Conservation (phyloP, 1,140 invertebrate genomes). For the Drosophila ohnishii region DNA sequence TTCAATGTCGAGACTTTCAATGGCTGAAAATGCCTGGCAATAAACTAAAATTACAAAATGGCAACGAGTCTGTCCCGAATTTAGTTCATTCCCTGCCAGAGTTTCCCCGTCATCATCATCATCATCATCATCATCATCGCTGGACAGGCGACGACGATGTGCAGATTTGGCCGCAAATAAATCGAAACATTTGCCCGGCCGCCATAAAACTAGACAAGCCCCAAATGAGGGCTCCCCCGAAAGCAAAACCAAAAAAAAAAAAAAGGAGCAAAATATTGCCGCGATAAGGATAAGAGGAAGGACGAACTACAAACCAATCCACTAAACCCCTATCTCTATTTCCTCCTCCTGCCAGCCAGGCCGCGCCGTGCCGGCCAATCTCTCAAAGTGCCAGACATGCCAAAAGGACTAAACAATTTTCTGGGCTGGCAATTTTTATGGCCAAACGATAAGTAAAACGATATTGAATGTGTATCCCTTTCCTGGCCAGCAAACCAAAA, state of each 20-base stretch:
- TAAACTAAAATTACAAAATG: constrained; percentile 68
- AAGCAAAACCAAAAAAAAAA: not conserved
- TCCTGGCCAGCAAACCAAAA: constrained; percentile 2
- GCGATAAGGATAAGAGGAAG: constrained; percentile 54
- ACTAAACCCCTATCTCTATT: constrained; percentile 33
- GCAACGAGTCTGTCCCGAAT: constrained; percentile 27
- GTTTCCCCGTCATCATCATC: constrained; percentile 18
- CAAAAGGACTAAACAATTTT: constrained; percentile 81
- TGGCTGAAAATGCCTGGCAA: constrained; percentile 49
- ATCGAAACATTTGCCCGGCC: constrained; percentile 69
- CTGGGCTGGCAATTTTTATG: constrained; percentile 80
- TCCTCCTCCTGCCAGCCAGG: constrained; percentile 7
- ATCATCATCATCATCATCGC: constrained; percentile 31
- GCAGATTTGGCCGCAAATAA: constrained; percentile 72
- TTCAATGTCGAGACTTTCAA: constrained; percentile 57
- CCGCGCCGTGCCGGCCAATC: constrained; percentile 53
- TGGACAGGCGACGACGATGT: constrained; percentile 44
- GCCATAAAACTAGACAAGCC: constrained; percentile 71
- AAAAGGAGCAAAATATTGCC: constrained; percentile 22
- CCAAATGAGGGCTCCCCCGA: constrained; percentile 21
- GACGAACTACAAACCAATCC: constrained; percentile 37
- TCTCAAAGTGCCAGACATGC: constrained; percentile 79
- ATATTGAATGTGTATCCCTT: constrained; percentile 72
- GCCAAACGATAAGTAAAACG: constrained; percentile 81
- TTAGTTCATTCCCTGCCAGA: constrained; percentile 3